phyloP scores from a whole-genome alignment of 1,140 invertebrate species.

The Trichomalopsis sarcophagae region DNA sequence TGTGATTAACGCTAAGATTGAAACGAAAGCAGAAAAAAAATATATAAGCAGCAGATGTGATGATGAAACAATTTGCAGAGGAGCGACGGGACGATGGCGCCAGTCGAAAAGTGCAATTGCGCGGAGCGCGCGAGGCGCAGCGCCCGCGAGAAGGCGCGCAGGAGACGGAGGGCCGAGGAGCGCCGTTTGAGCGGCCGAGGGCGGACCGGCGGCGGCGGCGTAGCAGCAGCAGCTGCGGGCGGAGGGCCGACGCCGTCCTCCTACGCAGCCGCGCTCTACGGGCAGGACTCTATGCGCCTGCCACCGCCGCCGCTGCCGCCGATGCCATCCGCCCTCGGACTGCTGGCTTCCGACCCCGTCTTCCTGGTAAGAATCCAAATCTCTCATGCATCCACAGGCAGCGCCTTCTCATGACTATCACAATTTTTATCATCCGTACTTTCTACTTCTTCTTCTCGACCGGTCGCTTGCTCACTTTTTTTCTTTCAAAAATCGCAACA shows the following conservation, averaged over 20 bases:
- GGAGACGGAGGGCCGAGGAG: constrained; percentile 74
- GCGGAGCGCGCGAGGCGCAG: constrained; percentile 47
- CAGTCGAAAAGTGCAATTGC: constrained; percentile 54
- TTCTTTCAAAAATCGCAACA: background rate
- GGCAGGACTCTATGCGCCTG: constrained; percentile 63
- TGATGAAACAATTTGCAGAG: constrained; percentile 44
- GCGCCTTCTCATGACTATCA: background rate
- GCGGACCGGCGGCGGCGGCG: constrained; percentile 62
- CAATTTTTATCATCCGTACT: background rate
- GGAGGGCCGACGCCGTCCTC: constrained; percentile 69
- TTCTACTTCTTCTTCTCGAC: too few relatives aligned
- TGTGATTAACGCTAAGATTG: background rate
- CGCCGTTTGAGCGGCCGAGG: constrained; percentile 70
- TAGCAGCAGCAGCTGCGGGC: constrained; percentile 57
- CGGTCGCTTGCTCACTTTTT: background rate
- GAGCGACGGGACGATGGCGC: constrained; percentile 48
- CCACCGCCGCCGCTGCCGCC: constrained; percentile 72
- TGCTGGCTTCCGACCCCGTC: constrained; percentile 74
- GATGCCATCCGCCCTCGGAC: constrained; percentile 75
- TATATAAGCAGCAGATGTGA: background rate
- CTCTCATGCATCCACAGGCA: background rate
- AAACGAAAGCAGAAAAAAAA: too few relatives aligned
- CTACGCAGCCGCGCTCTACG: constrained; percentile 67
- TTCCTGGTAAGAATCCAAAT: constrained; percentile 71
- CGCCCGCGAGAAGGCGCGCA: constrained; percentile 69